Percentiles rank a stretch among this genome's conserved stretches.
Evolutionary conservation across 1,140 invertebrate genomes (phyloP).

Genomic region (Drosophila tristis): DNA sequence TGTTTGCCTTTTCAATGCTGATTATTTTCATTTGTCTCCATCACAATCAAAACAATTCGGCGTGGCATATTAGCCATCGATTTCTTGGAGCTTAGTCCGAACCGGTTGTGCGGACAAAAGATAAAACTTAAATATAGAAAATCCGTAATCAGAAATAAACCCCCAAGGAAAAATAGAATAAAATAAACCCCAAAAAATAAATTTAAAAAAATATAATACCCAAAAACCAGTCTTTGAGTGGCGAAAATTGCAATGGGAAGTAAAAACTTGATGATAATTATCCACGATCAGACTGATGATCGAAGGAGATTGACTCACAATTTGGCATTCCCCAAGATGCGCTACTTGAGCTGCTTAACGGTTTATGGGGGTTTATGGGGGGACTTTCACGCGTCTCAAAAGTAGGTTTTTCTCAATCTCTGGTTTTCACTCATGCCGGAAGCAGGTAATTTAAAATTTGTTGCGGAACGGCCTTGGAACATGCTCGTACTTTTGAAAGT

Average conservation of each 20-base stretch:
- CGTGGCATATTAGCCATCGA: conserved; percentile 31
- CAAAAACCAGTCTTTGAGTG: conserved; percentile 29
- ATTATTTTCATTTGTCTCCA: conserved; percentile 24
- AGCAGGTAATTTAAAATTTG: too few relatives aligned
- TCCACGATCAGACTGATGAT: not conserved
- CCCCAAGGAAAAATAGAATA: conserved; percentile 25
- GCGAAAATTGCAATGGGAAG: conserved; percentile 32
- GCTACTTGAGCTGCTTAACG: not conserved
- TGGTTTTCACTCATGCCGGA: too few relatives aligned
- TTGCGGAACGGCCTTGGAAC: too few relatives aligned
- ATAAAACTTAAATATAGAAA: conserved; percentile 42
- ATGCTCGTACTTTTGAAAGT: too few relatives aligned
- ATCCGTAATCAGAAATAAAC: conserved; percentile 34
- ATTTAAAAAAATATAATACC: not conserved
- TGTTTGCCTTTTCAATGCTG: conserved; percentile 20
- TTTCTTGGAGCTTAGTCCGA: conserved; percentile 25
- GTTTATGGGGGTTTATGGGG: conserved; percentile 1
- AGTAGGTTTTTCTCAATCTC: not conserved
- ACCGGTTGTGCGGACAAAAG: conserved; percentile 28
- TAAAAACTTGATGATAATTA: conserved; percentile 12
- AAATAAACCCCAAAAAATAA: not conserved
- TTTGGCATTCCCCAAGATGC: conserved; percentile 31
- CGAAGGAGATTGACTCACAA: conserved; percentile 19
- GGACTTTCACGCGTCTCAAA: conserved; percentile 5
- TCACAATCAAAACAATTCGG: conserved; percentile 39